Base-by-base conservation (phyloP, 2,113 vertebrate genomes). In the Sialia sialis region DNA sequence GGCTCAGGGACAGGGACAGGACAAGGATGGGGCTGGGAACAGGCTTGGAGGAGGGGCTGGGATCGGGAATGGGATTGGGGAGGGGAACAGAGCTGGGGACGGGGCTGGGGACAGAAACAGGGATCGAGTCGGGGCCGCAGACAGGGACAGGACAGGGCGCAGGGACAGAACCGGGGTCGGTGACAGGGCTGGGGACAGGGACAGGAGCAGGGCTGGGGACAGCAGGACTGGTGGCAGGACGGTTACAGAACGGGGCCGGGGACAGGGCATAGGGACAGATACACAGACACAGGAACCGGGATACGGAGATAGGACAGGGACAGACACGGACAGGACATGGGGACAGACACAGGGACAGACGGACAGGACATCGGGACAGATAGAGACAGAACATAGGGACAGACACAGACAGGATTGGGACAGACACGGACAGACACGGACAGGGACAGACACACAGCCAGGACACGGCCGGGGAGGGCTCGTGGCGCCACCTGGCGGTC, bases 271-370 rank as follows among this genome's bases (percentile, higher is more conserved):
- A 34, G 8, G 30, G 48, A 64, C 51, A 73, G 29, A 30, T 12
- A 29, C 39, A 38, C 4, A 9, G 23, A 64, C 38, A 54, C n/a
- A n/a, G n/a, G 11, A 4, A 44, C 44, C 14, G 6, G 41, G 51
- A n/a, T n/a, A n/a, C n/a, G n/a, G n/a, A n/a, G n/a, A 44, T 10
- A n/a, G 0, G 18, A 51, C 4, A 54, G 2, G 51, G 49, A 41
- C 36, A 70, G 23, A 36, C 13, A 59, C 22, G 7, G 32, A 13
- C 23, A 25, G 44, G 25, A 46, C 34, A 49, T 27, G 29, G 1
- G 15, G 16, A 56, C 39, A 44, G 15, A 13, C 44, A 51, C 67
- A 39, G 0, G 15, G 38, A n/a, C 51, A 16, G 22, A 54, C 0
- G 22, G 51, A 41, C 29, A 54, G 48, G 30, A 30, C 30, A 43